A percentile compares a stretch with the other conserved stretches of the same genome.
phyloP scores from a whole-genome alignment of 1,140 invertebrate genomes.

The Bicyclus anynana region DNA sequence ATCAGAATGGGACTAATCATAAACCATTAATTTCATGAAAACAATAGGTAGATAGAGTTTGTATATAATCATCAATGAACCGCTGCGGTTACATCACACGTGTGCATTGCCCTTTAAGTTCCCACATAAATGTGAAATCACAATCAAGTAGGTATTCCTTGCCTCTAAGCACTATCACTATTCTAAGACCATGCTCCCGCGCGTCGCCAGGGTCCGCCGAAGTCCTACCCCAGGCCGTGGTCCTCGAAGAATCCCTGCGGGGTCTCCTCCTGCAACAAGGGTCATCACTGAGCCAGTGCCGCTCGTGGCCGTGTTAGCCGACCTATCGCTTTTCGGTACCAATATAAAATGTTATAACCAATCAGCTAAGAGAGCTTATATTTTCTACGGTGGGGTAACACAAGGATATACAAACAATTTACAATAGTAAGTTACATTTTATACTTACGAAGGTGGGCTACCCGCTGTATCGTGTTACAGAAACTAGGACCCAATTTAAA shows the following conservation, averaged over 20 bases:
- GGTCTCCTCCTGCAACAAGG: constrained; percentile 96
- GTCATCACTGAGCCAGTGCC: constrained; percentile 70
- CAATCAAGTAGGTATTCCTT: constrained; percentile 14
- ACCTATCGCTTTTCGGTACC: constrained; percentile 64
- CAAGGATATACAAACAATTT: too few species aligned
- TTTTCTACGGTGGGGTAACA: too few species aligned
- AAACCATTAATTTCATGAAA: too few species aligned
- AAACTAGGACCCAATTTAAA: too few species aligned
- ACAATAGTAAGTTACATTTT: too few species aligned
- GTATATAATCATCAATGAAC: background rate
- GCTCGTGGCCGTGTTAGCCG: constrained; percentile 71
- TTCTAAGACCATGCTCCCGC: background rate
- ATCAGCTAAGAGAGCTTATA: too few species aligned
- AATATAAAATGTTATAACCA: background rate
- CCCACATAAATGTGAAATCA: background rate
- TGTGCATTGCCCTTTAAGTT: too few species aligned
- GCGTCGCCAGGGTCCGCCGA: background rate
- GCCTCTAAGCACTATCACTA: constrained; percentile 12
- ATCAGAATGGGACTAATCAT: too few species aligned
- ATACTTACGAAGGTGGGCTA: too few species aligned
- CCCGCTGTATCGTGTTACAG: too few species aligned
- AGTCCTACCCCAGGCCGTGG: constrained; percentile 93
- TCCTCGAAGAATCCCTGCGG: constrained; percentile 99
- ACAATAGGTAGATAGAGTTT: too few species aligned
- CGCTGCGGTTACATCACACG: background rate